A percentile compares a stretch with the other conserved stretches of the same genome.
Conservation (phyloP, 2,113 vertebrate genomes). For the Tinamus guttatus region DNA sequence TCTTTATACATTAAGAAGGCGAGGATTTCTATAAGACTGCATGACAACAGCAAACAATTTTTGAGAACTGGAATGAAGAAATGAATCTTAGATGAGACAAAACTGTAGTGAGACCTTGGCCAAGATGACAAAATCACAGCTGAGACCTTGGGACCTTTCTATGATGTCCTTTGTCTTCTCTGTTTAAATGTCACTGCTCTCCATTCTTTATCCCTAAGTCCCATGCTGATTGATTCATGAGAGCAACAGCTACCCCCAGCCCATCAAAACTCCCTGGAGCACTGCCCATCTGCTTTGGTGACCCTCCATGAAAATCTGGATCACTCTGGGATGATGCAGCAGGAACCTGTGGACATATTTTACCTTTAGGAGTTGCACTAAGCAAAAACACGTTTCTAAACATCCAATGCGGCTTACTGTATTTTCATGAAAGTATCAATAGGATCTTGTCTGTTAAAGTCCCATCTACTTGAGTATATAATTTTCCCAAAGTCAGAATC, state of each 20-base stretch:
- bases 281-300: not conserved
- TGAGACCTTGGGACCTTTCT: not conserved
- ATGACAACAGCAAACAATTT: not conserved
- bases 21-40: not conserved
- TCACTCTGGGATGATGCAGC: not conserved
- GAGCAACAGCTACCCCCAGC: not conserved
- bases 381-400: not conserved
- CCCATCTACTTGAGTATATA: constrained; percentile 57
- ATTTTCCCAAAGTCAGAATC: constrained; percentile 71
- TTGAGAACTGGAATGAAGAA: not conserved
- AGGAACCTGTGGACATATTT: not conserved
- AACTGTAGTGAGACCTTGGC: not conserved
- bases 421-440: constrained; percentile 40
- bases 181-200: not conserved
- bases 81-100: not conserved
- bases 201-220: not conserved
- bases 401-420: not conserved
- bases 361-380: not conserved
- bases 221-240: accelerated
- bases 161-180: not conserved
- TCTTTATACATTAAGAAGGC: not conserved
- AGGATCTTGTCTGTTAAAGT: constrained; percentile 68
- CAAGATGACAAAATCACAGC: not conserved
- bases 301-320: not conserved
- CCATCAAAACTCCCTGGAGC: not conserved